Evolutionary conservation across 1,140 invertebrate genomes (phyloP).

Genomic region (Acromyrmex echinatior): DNA sequence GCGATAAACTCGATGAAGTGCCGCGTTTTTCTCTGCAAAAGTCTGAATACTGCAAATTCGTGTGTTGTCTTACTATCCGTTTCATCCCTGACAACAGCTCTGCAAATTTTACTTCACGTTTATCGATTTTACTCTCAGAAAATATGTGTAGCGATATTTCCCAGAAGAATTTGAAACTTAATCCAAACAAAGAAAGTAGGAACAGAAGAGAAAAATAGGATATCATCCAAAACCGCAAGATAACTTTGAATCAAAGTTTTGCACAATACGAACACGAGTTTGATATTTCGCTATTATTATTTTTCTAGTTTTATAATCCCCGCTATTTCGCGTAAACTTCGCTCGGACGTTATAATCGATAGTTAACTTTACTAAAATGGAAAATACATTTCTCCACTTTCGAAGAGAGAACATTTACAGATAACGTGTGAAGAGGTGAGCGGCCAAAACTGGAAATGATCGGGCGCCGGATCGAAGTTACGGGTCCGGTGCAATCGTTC

Average conservation of each 20-base stretch:
- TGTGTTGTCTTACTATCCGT: background rate
- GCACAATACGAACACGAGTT: no score
- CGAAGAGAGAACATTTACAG: slow-evolving; percentile 25
- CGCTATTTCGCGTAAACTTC: background rate
- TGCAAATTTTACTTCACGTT: background rate
- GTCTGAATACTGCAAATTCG: background rate
- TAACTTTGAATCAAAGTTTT: slow-evolving; percentile 9
- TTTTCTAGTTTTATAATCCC: background rate
- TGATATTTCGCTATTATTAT: background rate
- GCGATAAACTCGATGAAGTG: background rate
- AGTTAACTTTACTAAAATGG: background rate
- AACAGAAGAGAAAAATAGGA: slow-evolving; percentile 4
- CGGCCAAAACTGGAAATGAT: slow-evolving; percentile 37
- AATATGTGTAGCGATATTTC: background rate
- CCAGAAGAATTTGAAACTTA: slow-evolving; percentile 14
- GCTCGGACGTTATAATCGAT: background rate
- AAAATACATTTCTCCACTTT: slow-evolving; percentile 26
- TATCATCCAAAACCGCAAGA: background rate
- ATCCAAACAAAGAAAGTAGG: background rate
- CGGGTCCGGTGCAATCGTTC: slow-evolving; percentile 64
- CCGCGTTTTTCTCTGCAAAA: background rate
- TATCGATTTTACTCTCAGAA: background rate
- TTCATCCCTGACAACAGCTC: background rate
- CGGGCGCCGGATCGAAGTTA: slow-evolving; percentile 60
- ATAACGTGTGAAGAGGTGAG: slow-evolving; percentile 39